phyloP scores from a whole-genome alignment of 2,888 invertebrate genomes.

The Eledona agricola region DNA sequence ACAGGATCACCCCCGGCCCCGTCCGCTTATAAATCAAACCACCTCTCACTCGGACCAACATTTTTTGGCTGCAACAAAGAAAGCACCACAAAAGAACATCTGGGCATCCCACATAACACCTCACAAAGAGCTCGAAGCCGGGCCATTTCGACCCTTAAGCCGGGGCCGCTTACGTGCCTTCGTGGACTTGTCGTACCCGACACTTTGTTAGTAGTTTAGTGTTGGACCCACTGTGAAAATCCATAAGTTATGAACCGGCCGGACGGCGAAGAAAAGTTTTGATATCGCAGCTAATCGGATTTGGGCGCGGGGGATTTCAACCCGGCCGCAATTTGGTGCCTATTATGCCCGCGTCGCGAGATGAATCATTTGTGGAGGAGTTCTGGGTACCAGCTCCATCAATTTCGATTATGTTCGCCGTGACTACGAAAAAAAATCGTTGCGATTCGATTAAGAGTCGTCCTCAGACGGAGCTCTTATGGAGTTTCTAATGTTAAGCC shows the following conservation, averaged over 20 bases:
- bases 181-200: conserved; percentile 21
- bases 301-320: conserved; percentile 23
- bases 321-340: conserved; percentile 29
- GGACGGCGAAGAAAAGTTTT: conserved; percentile 30
- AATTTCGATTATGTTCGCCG: conserved; percentile 14
- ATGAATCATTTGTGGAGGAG: conserved; percentile 27
- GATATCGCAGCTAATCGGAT: conserved; percentile 33
- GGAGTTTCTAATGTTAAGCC: too few species aligned
- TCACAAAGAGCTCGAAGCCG: conserved; percentile 30
- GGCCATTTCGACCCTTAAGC: conserved; percentile 14
- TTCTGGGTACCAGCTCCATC: conserved; percentile 18
- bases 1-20: conserved; percentile 26
- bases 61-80: conserved; percentile 32
- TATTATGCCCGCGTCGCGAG: conserved; percentile 19
- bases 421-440: conserved; percentile 5
- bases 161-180: not conserved
- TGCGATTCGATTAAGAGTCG: too few species aligned
- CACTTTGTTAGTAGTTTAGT: conserved; percentile 40
- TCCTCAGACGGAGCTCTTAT: too few species aligned
- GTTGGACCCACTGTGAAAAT: conserved; percentile 51
- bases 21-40: conserved; percentile 32
- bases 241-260: conserved; percentile 46
- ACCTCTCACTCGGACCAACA: conserved; percentile 10
- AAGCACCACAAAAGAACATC: conserved; percentile 47
- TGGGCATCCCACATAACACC: conserved; percentile 54